Base-by-base conservation (phyloP, 2,888 invertebrate species). In the Ormyrus rosae region DNA sequence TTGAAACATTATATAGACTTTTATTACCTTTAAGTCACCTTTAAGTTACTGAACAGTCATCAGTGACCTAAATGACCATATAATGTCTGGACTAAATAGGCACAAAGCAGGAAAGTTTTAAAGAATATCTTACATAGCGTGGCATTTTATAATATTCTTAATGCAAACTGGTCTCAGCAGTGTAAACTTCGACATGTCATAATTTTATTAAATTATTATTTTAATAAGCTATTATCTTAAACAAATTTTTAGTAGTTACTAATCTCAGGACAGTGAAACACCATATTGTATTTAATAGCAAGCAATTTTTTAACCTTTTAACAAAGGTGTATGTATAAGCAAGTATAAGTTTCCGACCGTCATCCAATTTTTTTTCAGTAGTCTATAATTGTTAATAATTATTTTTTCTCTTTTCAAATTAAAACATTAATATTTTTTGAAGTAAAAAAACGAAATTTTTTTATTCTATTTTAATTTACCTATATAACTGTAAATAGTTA, bases 141-240 rank as follows among this genome's bases (percentile, higher is more conserved):
- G 34, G 2, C 34, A 34, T 34, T 34, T 34, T 34, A 34, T 34
- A 34, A 34, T 34, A 34, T 2, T 34, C 34, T 34, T 34, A 70
- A 19, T 45, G 19, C 63, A 63, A 53, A 63, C 64, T 70, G 70
- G 67, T 65, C 70, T 19, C 79, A 83, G 84, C 84, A 84, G 84
- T 84, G 84, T 76, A 74, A 84, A 81, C 70, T 81, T 79, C 55
- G n/a, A 63, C 55, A 67, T 55, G 19, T 65, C 8, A 9, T 51
- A 19, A 56, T 34, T 68, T 70, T 10, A 58, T 7, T 56, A 13
- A 65, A 51, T 50, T 53, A 61, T 0, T 6, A 61, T 63, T 34
- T 34, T 45, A 34, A 13, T 67, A 53, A 50, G 2, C 2, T 34
- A 34, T 34, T 34, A 34, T 61, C 63, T 71, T 69, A 51, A 61